These are phyloP conservation scores for Quadroppia sp. DNA, from an alignment of 2,888 invertebrate species.

Conservation along the genomic window DNA sequence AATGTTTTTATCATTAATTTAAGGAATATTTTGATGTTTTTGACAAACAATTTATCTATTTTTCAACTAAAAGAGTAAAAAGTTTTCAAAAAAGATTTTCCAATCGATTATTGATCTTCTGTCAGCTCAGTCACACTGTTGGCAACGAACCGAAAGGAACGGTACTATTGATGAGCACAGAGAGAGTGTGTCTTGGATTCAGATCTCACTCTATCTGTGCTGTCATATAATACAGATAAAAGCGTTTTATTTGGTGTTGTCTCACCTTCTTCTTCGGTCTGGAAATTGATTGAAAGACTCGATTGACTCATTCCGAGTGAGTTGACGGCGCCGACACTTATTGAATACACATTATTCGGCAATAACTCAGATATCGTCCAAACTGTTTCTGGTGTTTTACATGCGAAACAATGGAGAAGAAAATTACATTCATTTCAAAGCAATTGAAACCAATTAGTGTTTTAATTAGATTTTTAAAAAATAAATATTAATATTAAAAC, in stretches of 20 bases:
- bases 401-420: not conserved
- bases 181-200: not conserved
- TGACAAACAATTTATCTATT: constrained; percentile 22
- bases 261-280: constrained; percentile 53
- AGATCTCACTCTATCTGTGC: not conserved
- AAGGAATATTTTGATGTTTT: not conserved
- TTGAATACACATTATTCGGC: constrained; percentile 61
- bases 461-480: too few relatives aligned
- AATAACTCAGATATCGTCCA: constrained; percentile 59
- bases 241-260: constrained; percentile 48
- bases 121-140: not conserved
- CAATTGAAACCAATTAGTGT: not conserved
- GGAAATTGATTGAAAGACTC: constrained; percentile 54
- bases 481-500: too few relatives aligned
- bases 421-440: not conserved
- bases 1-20: not conserved
- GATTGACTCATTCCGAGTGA: constrained; percentile 62
- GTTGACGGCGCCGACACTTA: constrained; percentile 62
- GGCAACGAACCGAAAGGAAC: too few relatives aligned
- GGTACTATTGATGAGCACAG: constrained; percentile 50
- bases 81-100: constrained; percentile 13
- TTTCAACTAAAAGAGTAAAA: constrained; percentile 8
- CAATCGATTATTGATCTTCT: constrained; percentile 14
- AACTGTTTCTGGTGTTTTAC: constrained; percentile 55
- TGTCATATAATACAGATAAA: constrained; percentile 10